Conservation (phyloP, 2,797 vertebrate genomes). For the Halcyon smyrnensis region DNA sequence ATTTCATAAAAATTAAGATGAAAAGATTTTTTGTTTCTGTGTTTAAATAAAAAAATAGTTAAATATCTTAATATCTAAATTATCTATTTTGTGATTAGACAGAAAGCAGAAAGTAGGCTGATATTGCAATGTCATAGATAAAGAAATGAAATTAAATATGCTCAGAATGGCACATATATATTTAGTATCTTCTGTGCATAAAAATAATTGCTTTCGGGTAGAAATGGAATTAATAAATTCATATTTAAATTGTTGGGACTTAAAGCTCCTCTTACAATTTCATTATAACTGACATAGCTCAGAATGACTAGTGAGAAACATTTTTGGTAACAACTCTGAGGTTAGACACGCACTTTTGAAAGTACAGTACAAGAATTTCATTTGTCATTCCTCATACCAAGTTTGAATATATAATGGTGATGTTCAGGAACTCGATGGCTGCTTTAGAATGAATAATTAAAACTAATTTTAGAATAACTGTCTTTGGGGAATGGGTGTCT, state of each 20-base stretch:
- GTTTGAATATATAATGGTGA: constrained; percentile 53
- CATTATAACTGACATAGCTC: background rate
- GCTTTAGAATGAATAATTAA: constrained; percentile 67
- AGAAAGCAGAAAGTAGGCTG: background rate
- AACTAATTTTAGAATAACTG: constrained; percentile 53
- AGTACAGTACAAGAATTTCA: constrained; percentile 12
- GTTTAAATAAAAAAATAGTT: background rate
- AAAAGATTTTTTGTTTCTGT: background rate
- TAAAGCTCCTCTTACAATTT: background rate
- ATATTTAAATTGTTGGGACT: background rate
- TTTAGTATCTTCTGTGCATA: background rate
- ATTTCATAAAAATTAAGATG: background rate
- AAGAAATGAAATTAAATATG: background rate
- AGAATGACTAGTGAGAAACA: background rate
- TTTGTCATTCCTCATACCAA: constrained; percentile 53
- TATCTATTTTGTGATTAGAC: background rate
- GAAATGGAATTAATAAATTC: background rate
- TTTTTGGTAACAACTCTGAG: background rate
- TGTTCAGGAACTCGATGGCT: constrained; percentile 25
- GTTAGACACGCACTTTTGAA: constrained; percentile 1
- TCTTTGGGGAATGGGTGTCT: constrained; percentile 45
- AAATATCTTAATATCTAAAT: background rate
- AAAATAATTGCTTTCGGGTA: background rate
- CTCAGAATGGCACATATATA: background rate
- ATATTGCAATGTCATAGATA: background rate